Percentiles rank a stretch among this genome's conserved stretches.
Conservation (phyloP, 2,797 vertebrate species). For the Sitta carolinensis region DNA sequence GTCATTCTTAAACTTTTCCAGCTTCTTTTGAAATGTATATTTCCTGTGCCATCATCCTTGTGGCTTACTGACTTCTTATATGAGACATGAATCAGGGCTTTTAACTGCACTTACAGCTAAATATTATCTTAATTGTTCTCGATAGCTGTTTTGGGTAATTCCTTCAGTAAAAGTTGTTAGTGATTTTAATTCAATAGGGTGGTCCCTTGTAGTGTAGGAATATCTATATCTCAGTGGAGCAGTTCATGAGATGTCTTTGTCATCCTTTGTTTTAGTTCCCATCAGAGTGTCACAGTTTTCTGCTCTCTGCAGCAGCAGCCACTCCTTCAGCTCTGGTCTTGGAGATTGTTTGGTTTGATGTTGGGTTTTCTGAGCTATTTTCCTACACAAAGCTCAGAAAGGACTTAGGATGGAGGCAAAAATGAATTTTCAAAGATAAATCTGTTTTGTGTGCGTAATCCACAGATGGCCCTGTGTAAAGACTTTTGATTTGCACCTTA, state of each 20-base stretch:
- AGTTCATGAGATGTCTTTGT: background rate
- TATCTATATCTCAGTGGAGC: background rate
- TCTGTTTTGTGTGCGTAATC: background rate
- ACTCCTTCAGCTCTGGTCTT: background rate
- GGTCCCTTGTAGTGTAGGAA: rapidly evolving
- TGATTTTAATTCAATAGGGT: background rate
- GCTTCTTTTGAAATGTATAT: background rate
- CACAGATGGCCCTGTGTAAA: background rate
- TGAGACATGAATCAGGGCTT: background rate
- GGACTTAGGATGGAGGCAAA: background rate
- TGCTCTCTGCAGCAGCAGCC: background rate
- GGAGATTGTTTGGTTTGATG: background rate
- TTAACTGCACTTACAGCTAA: background rate
- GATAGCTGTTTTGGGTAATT: background rate
- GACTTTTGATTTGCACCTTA: background rate
- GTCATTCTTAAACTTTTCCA: background rate
- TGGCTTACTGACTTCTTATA: background rate
- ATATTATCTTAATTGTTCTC: background rate
- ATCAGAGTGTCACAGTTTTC: background rate
- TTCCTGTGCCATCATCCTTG: background rate
- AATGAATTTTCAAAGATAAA: background rate
- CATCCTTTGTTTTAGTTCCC: background rate
- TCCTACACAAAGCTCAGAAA: background rate
- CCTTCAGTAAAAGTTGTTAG: background rate
- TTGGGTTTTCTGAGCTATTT: background rate